Conservation (phyloP, 1,140 invertebrate species). For the Saccostrea cuccullata region DNA sequence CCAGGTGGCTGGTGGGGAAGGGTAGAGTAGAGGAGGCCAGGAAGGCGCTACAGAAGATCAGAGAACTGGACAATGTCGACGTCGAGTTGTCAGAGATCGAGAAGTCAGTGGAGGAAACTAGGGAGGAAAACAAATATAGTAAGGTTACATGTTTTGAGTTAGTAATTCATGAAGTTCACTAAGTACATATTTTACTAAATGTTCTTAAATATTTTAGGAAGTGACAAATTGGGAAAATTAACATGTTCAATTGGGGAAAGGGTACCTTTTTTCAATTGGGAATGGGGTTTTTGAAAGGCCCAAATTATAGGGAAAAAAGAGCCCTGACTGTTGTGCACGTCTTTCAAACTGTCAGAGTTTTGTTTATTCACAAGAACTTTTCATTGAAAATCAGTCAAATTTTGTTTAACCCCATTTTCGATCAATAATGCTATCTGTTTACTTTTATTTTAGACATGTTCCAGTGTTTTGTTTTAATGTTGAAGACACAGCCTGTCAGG, state of each 20-base stretch:
- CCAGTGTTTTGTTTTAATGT: slow-evolving; percentile 67
- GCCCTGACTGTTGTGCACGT: no score
- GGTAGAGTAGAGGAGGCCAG: slow-evolving; percentile 75
- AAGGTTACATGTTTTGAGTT: not conserved
- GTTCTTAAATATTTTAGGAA: no score
- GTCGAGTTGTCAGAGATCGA: slow-evolving; percentile 67
- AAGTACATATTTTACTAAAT: not conserved
- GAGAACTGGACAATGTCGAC: slow-evolving; percentile 69
- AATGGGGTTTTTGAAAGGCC: no score
- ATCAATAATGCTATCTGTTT: not conserved
- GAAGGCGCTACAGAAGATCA: slow-evolving; percentile 76
- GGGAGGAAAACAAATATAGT: slow-evolving; percentile 47
- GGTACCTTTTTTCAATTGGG: no score
- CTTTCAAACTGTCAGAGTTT: not conserved
- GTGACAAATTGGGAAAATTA: no score
- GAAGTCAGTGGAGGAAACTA: slow-evolving; percentile 60
- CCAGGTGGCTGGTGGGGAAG: slow-evolving; percentile 76
- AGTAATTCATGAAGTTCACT: not conserved
- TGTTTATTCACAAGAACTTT: not conserved
- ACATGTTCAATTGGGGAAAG: no score
- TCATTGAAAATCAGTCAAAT: not conserved
- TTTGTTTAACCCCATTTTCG: not conserved
- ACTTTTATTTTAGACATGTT: slow-evolving; percentile 38
- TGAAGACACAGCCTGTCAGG: slow-evolving; percentile 78
- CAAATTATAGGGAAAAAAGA: no score